These are phyloP conservation scores for Sarcophaga bullata DNA, from an alignment of 1,140 invertebrate species.

Conservation along the genomic window DNA sequence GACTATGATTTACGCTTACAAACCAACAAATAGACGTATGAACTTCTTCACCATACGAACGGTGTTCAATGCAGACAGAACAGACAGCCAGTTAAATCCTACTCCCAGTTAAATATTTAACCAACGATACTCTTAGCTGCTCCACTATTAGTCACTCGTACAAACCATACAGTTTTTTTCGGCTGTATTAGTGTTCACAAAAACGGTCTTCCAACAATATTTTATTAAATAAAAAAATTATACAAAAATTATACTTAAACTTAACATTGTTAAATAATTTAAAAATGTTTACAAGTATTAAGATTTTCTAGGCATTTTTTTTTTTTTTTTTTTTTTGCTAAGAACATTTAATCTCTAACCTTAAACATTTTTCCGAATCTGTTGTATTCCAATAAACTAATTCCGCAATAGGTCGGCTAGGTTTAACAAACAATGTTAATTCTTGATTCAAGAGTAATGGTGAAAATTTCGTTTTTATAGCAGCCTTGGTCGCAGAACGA, in stretches of 20 bases:
- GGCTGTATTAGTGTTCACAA: background rate
- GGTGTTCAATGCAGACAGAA: too few relatives aligned
- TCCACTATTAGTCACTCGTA: too few relatives aligned
- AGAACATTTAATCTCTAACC: constrained; percentile 59
- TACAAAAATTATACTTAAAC: background rate
- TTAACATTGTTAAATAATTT: constrained; percentile 32
- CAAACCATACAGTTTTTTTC: too few relatives aligned
- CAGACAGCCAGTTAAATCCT: too few relatives aligned
- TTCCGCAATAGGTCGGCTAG: constrained; percentile 60
- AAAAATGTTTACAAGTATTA: background rate
- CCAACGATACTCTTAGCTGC: too few relatives aligned
- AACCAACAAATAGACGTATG: too few relatives aligned
- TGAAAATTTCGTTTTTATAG: constrained; percentile 61
- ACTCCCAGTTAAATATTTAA: too few relatives aligned
- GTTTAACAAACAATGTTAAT: constrained; percentile 61
- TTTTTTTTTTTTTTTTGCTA: constrained; percentile 27
- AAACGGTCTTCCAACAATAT: background rate
- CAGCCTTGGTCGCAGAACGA: constrained; percentile 57
- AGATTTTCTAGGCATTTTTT: background rate
- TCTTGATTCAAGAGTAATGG: constrained; percentile 57
- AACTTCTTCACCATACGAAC: too few relatives aligned
- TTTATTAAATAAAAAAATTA: constrained; percentile 24
- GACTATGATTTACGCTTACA: too few relatives aligned
- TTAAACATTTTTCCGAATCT: constrained; percentile 57
- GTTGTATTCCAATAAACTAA: constrained; percentile 58